Evolutionary conservation across 2,888 invertebrate genomes (phyloP).

Genomic region (Suillia variegata): DNA sequence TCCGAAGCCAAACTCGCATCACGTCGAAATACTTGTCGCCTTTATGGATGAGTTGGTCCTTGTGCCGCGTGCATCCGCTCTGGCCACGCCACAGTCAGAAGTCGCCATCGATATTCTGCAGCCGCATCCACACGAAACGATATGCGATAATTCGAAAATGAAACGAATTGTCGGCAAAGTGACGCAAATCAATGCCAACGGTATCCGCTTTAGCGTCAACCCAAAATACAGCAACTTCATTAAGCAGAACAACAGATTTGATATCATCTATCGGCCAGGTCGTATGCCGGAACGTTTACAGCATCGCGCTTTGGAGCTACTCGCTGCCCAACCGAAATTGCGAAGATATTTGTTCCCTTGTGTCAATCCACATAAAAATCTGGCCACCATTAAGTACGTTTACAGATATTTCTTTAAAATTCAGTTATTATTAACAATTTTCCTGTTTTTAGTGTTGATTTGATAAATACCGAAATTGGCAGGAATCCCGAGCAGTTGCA

Average conservation of each 20-base stretch:
- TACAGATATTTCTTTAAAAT: neutral
- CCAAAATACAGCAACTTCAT: neutral
- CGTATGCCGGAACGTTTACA: conserved; percentile 42
- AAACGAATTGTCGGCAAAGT: neutral
- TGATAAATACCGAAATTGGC: conserved; percentile 57
- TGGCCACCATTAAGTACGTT: neutral
- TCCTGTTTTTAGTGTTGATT: conserved; percentile 30
- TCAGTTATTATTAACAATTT: neutral
- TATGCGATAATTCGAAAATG: neutral
- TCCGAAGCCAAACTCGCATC: conserved; percentile 24
- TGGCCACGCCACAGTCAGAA: conserved; percentile 23
- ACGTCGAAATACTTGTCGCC: conserved; percentile 38
- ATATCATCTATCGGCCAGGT: conserved; percentile 39
- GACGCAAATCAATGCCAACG: no score
- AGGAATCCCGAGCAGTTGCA: conserved; percentile 68
- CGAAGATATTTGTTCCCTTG: conserved; percentile 45
- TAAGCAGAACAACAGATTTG: neutral
- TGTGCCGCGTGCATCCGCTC: conserved; percentile 35
- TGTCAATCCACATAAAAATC: conserved; percentile 11
- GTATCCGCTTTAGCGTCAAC: no score
- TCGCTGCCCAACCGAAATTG: conserved; percentile 25
- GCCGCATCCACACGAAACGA: conserved; percentile 32
- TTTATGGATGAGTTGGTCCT: conserved; percentile 42
- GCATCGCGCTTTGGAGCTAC: conserved; percentile 44
- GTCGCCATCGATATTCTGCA: conserved; percentile 29